Base-by-base conservation (phyloP, 2,888 invertebrate genomes). In the Xylota sylvarum region DNA sequence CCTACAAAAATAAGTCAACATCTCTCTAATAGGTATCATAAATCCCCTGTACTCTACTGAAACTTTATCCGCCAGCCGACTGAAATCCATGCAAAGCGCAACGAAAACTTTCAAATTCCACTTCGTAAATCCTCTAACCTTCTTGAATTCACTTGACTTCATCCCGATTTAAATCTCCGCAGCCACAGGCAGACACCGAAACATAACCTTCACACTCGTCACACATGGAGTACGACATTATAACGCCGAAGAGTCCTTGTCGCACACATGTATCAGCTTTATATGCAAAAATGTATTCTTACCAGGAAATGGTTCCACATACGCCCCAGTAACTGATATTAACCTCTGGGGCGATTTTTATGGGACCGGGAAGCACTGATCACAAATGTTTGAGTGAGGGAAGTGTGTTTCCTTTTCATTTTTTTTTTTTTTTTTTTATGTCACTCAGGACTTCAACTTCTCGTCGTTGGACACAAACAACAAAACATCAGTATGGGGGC, bases 321-420 rank as follows among this genome's bases (percentile, higher is more conserved):
- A 81, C 82, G 77, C 81, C 82, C 69, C 73, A 82, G 86, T 82
- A 69, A 78, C 82, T 86, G 82, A 73, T 78, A 86, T 82, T 78
- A 86, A 82, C 86, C 86, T 78, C 82, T 62, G 55, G 77, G 86
- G 69, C 82, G 82, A 86, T 86, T 82, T 82, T 77, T 78, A 64
- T 62, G 43, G 40, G 69, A 64, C 65, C 82, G 50, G 46, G 46
- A 35, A 62, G 55, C 30, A 67, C 43, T 30, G 65, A 81, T 82
- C 82, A 40, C 40, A 77, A 77, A 78, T 77, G 72, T 77, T 76
- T 82, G 40, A 50, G 46, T 30, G 46, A n/a, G 12, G 46, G 55
- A 14, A 32, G 17, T 58, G 46, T 56, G 35, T 60, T n/a, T 40
- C 23, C 30, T n/a, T 2, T 55, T 19, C 5, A 19, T 46, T 64